A percentile compares a stretch with the other conserved stretches of the same genome.
Conservation (phyloP, 2,888 invertebrate species). For the Argynnis bischoffii region DNA sequence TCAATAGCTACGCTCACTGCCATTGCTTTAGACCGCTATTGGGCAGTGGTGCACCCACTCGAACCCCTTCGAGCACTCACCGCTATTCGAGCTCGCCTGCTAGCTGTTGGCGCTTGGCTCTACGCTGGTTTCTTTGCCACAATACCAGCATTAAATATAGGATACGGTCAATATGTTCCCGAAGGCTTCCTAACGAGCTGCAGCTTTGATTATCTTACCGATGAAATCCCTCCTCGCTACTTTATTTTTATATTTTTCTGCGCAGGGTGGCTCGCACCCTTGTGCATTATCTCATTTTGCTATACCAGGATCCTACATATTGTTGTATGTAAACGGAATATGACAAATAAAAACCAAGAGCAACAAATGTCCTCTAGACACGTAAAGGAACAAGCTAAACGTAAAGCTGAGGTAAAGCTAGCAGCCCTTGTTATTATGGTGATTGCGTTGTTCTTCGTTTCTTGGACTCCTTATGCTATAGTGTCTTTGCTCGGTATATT, state of each 20-base stretch:
- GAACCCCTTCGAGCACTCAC: conserved; percentile 85
- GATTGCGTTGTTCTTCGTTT: conserved; percentile 88
- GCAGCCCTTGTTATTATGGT: conserved; percentile 86
- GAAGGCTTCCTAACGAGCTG: conserved; percentile 93
- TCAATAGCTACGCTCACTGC: conserved; percentile 91
- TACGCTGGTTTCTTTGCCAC: conserved; percentile 87
- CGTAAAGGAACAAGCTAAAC: conserved; percentile 83
- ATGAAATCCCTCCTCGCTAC: conserved; percentile 81
- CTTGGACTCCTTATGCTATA: conserved; percentile 92
- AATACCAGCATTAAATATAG: conserved; percentile 87
- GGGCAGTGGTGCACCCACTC: conserved; percentile 90
- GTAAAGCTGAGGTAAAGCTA: conserved; percentile 87
- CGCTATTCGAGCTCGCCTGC: conserved; percentile 82
- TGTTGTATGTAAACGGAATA: conserved; percentile 80
- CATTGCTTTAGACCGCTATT: conserved; percentile 91
- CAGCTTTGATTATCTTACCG: conserved; percentile 91
- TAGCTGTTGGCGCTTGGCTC: conserved; percentile 86
- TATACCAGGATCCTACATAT: conserved; percentile 87
- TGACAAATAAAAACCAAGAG: conserved; percentile 71
- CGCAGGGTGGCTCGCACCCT: conserved; percentile 89
- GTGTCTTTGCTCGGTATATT: conserved; percentile 89
- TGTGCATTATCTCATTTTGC: conserved; percentile 86
- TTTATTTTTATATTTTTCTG: conserved; percentile 90
- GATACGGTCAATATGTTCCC: conserved; percentile 89
- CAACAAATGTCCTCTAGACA: conserved; percentile 79